Percentiles rank a stretch among this genome's conserved stretches.
Evolutionary conservation across 2,113 vertebrate genomes (phyloP).

Genomic region (Oncorhynchus gorbuscha): DNA sequence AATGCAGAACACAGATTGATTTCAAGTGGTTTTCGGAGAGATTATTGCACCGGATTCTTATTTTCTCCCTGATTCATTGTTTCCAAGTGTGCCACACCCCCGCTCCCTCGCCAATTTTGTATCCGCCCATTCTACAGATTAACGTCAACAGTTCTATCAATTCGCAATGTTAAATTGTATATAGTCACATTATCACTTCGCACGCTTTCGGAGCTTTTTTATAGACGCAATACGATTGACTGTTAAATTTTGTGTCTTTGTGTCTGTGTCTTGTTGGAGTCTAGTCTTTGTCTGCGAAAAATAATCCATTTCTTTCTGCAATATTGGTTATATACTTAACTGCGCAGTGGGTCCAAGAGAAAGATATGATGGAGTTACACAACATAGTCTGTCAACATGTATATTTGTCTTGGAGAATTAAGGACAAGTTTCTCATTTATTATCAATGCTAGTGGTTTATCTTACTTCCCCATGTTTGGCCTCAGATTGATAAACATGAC

Average conservation of each 20-base stretch:
- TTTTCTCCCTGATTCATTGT: constrained; percentile 29
- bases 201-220: not conserved
- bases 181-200: too few relatives aligned
- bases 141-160: constrained; percentile 1
- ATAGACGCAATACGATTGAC: not conserved
- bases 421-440: too few relatives aligned
- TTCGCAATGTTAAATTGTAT: not conserved
- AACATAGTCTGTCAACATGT: too few relatives aligned
- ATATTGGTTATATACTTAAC: constrained; percentile 60
- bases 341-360: constrained; percentile 6
- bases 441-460: too few relatives aligned
- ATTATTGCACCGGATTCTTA: constrained; percentile 14
- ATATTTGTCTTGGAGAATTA: too few relatives aligned
- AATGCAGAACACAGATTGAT: constrained; percentile 2
- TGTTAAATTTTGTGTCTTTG: not conserved
- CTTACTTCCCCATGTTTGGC: too few relatives aligned
- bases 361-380: too few relatives aligned
- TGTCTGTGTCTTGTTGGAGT: not conserved
- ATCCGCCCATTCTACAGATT: constrained; percentile 18
- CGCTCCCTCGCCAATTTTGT: not conserved
- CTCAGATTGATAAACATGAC: too few relatives aligned
- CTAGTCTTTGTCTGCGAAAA: constrained; percentile 18
- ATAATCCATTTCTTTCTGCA: constrained; percentile 45
- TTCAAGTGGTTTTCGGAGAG: not conserved
- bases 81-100: constrained; percentile 27